A percentile compares a stretch with the other conserved stretches of the same genome.
Conservation (phyloP, 2,888 invertebrate genomes). For the Rhagonycha fulva region DNA sequence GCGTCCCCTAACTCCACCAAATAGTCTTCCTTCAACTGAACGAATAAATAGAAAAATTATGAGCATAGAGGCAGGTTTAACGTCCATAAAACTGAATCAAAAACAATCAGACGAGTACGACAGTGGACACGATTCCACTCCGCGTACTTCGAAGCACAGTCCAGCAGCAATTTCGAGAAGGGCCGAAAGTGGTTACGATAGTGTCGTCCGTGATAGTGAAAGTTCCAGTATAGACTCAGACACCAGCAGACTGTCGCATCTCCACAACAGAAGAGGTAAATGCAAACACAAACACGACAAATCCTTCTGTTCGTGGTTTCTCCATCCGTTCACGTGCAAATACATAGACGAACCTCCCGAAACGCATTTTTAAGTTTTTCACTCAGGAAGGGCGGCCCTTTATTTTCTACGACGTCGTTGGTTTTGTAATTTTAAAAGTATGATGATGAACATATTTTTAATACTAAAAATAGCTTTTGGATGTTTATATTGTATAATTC, state of each 20-base stretch:
- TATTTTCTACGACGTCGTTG: neutral
- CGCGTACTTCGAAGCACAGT: conserved; percentile 80
- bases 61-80: conserved; percentile 67
- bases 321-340: conserved; percentile 78
- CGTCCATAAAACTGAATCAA: conserved; percentile 61
- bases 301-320: conserved; percentile 75
- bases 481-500: conserved; percentile 25
- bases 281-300: conserved; percentile 71
- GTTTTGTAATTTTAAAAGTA: conserved; percentile 13
- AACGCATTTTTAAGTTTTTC: conserved; percentile 51
- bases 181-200: conserved; percentile 91
- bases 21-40: conserved; percentile 66
- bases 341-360: conserved; percentile 66
- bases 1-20: conserved; percentile 58
- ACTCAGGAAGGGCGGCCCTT: conserved; percentile 39
- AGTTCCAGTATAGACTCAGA: conserved; percentile 85
- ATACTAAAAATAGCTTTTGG: conserved; percentile 27
- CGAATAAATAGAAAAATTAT: conserved; percentile 65
- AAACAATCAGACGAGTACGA: conserved; percentile 74
- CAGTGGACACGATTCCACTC: conserved; percentile 83
- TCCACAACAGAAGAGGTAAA: conserved; percentile 57
- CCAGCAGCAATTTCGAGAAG: conserved; percentile 77
- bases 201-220: conserved; percentile 86
- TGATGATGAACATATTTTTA: conserved; percentile 22
- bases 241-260: conserved; percentile 58